Evolutionary conservation across 2,113 vertebrate genomes (phyloP).

Genomic region (Melanotaenia duboulayi): DNA sequence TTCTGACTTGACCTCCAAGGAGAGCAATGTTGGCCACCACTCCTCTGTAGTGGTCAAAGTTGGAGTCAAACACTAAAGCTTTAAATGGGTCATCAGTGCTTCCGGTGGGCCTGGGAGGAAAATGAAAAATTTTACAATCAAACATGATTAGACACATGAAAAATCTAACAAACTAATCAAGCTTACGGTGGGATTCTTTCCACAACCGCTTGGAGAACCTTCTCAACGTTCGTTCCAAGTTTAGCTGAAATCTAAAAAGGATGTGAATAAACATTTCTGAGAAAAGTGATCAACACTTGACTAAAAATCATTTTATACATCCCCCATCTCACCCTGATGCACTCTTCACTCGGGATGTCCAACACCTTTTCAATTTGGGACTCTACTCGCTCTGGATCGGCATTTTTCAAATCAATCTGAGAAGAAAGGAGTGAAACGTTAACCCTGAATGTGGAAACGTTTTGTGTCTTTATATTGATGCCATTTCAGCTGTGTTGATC

Average conservation of each 20-base stretch:
- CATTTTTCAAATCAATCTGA: constrained; percentile 97
- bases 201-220: constrained; percentile 89
- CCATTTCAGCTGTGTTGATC: no score
- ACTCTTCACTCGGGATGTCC: constrained; percentile 92
- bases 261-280: not conserved
- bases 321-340: constrained; percentile 86
- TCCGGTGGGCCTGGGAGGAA: constrained; percentile 82
- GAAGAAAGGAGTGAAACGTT: not conserved
- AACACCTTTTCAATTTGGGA: constrained; percentile 95
- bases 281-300: not conserved
- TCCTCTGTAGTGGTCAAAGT: constrained; percentile 94
- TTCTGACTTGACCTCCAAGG: constrained; percentile 88
- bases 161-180: constrained; percentile 11
- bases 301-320: not conserved
- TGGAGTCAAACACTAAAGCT: constrained; percentile 96
- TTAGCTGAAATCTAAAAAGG: constrained; percentile 92
- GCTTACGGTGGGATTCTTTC: constrained; percentile 94
- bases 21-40: constrained; percentile 92
- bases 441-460: no score
- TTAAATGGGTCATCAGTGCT: constrained; percentile 84
- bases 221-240: constrained; percentile 91
- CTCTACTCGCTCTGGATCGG: constrained; percentile 91
- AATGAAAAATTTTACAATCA: not conserved
- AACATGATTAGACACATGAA: not conserved
- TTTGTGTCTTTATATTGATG: no score